A percentile compares a stretch with the other conserved stretches of the same genome.
Conservation (phyloP, 2,113 vertebrate genomes). For the Gymnobelideus leadbeateri region DNA sequence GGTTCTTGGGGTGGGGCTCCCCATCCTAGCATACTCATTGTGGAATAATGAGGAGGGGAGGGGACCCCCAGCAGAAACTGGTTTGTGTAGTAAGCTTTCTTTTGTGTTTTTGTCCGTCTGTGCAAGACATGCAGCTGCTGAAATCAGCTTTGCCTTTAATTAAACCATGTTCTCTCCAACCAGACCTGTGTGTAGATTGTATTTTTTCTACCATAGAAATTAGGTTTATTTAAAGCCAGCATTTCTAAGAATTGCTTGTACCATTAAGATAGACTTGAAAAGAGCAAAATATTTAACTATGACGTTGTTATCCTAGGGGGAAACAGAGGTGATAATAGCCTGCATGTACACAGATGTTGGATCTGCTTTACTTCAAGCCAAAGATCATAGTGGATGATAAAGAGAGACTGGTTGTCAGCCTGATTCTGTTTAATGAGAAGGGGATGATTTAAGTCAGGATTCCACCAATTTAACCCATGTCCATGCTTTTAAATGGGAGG, state of each 20-base stretch:
- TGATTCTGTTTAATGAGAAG: slow-evolving; percentile 7
- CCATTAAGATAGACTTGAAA: background rate
- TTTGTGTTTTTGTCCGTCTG: slow-evolving; percentile 90
- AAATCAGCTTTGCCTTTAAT: slow-evolving; percentile 96
- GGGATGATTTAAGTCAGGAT: background rate
- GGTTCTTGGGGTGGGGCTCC: slow-evolving; percentile 70
- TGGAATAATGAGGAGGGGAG: slow-evolving; percentile 69
- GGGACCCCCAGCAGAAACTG: slow-evolving; percentile 83
- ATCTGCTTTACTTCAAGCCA: slow-evolving; percentile 31
- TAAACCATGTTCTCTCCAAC: slow-evolving; percentile 92
- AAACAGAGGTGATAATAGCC: slow-evolving; percentile 11
- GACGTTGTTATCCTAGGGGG: background rate
- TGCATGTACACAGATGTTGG: background rate
- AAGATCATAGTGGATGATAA: background rate
- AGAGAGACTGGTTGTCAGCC: background rate
- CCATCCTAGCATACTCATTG: slow-evolving; percentile 45
- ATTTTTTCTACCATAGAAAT: slow-evolving; percentile 53
- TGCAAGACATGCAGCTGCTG: slow-evolving; percentile 92
- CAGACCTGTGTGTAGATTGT: slow-evolving; percentile 73
- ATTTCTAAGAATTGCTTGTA: background rate
- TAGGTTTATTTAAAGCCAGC: background rate
- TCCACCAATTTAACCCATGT: background rate
- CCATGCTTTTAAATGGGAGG: background rate
- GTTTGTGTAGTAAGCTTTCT: slow-evolving; percentile 88
- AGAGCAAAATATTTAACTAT: background rate